Conservation (phyloP, 2,888 invertebrate genomes). For the Campoletis raptor region DNA sequence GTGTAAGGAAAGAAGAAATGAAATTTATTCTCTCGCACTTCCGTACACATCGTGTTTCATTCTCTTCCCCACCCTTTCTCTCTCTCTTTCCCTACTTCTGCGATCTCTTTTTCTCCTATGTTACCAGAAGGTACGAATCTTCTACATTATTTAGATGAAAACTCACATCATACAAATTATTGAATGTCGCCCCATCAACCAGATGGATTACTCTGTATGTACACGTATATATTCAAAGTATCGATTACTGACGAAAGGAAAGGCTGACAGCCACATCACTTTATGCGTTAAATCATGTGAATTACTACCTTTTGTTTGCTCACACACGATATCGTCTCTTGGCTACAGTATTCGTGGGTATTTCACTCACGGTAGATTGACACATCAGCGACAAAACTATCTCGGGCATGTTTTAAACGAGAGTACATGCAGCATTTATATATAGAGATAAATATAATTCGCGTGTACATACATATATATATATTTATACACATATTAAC, state of each 20-base stretch:
- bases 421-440: constrained; percentile 30
- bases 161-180: constrained; percentile 40
- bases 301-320: constrained; percentile 37
- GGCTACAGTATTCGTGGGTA: neutral
- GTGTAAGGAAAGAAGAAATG: constrained; percentile 25
- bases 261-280: constrained; percentile 1
- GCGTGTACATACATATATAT: neutral
- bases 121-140: constrained; percentile 14
- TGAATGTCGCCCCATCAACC: constrained; percentile 39
- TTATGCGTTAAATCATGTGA: neutral
- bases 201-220: constrained; percentile 29
- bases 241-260: neutral
- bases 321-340: neutral
- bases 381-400: constrained; percentile 56
- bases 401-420: constrained; percentile 26
- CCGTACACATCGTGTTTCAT: too few species aligned
- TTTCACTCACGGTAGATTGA: constrained; percentile 41
- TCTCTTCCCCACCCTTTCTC: neutral
- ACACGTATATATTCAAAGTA: neutral
- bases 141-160: constrained; percentile 33
- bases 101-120: neutral
- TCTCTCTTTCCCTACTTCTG: neutral
- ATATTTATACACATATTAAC: constrained; percentile 25
- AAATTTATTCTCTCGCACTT: constrained; percentile 18
- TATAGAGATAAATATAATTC: neutral